Percentiles rank a stretch among this genome's conserved stretches.
These are phyloP conservation scores for Synanthedon formicaeformis DNA, from an alignment of 2,888 invertebrate genomes.

Conservation along the genomic window DNA sequence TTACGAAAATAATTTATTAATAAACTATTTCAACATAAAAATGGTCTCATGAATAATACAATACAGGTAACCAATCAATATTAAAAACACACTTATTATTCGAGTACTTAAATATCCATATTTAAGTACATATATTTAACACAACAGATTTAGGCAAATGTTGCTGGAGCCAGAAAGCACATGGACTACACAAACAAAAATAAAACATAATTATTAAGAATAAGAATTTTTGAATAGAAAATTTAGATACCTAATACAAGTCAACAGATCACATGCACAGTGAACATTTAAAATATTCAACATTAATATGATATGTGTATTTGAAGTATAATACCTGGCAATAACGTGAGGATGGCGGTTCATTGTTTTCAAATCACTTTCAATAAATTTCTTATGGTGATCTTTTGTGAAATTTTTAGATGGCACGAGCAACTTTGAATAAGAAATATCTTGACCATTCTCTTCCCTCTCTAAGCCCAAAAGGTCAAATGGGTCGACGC, in stretches of 20 bases:
- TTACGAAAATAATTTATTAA: too few species aligned
- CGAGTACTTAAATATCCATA: too few species aligned
- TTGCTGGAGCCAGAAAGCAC: slow-evolving; percentile 1
- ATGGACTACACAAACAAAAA: slow-evolving; percentile 1
- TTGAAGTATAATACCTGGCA: slow-evolving; percentile 53
- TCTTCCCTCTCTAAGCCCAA: slow-evolving; percentile 84
- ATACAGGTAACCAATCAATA: too few species aligned
- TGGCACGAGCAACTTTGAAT: slow-evolving; percentile 85
- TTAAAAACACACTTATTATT: too few species aligned
- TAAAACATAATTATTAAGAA: not conserved
- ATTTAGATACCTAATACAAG: not conserved
- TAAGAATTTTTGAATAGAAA: not conserved
- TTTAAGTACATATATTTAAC: too few species aligned
- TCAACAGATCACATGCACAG: not conserved
- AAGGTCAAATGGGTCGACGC: slow-evolving; percentile 86
- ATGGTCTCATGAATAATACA: too few species aligned
- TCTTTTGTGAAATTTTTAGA: slow-evolving; percentile 67
- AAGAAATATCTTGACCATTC: slow-evolving; percentile 93
- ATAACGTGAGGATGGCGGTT: slow-evolving; percentile 68
- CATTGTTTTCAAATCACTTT: slow-evolving; percentile 54
- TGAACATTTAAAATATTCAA: not conserved
- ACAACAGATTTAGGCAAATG: not conserved
- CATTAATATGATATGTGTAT: not conserved
- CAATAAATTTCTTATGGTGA: slow-evolving; percentile 60
- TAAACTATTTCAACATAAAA: too few species aligned